Evolutionary conservation across 2,888 invertebrate genomes (phyloP).

Genomic region (Meiosimyza decipiens): DNA sequence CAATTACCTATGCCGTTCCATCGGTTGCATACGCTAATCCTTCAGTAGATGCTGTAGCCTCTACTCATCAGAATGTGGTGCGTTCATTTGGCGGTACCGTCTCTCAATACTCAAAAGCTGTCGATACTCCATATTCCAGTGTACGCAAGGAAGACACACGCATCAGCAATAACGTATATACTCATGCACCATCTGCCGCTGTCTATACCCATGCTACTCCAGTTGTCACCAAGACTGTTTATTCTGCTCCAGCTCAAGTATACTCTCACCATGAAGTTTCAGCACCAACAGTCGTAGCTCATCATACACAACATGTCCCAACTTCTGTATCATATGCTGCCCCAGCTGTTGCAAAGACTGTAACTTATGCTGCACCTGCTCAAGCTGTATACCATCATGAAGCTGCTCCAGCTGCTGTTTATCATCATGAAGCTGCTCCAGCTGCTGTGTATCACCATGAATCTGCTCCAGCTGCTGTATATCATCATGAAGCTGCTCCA

Average conservation of each 20-base stretch:
- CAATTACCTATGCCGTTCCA: slow-evolving; percentile 49
- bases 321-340: slow-evolving; percentile 16
- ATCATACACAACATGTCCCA: slow-evolving; percentile 35
- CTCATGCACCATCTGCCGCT: slow-evolving; percentile 48
- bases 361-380: slow-evolving; percentile 20
- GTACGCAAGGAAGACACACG: slow-evolving; percentile 71
- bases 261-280: slow-evolving; percentile 30
- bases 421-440: slow-evolving; percentile 43
- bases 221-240: slow-evolving; percentile 43
- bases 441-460: slow-evolving; percentile 47
- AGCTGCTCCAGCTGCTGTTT: slow-evolving; percentile 32
- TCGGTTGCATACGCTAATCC: slow-evolving; percentile 53
- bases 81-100: slow-evolving; percentile 70
- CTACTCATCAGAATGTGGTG: slow-evolving; percentile 71
- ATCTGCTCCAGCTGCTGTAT: slow-evolving; percentile 3
- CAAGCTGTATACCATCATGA: slow-evolving; percentile 32
- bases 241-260: slow-evolving; percentile 43
- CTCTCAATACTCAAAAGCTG: slow-evolving; percentile 71
- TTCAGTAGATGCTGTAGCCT: slow-evolving; percentile 63
- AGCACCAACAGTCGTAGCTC: slow-evolving; percentile 30
- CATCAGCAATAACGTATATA: slow-evolving; percentile 70
- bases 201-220: slow-evolving; percentile 56
- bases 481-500: slow-evolving; percentile 30
- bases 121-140: slow-evolving; percentile 72
- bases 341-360: slow-evolving; percentile 10